These are phyloP conservation scores for Acinonyx jubatus DNA, from an alignment of 2,113 vertebrate genomes.

Conservation along the genomic window DNA sequence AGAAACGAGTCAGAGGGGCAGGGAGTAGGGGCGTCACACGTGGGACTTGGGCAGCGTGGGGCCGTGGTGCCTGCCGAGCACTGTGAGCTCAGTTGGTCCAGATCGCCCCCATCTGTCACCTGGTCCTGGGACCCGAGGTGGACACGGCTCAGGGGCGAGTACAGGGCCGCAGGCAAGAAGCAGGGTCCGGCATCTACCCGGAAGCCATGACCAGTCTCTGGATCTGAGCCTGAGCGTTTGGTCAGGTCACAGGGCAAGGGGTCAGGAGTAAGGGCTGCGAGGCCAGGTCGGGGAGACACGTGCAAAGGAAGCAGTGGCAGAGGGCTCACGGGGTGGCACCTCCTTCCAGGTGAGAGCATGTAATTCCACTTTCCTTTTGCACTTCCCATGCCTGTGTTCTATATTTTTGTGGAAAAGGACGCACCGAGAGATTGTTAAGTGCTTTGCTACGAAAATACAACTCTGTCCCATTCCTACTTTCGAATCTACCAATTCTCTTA, in stretches of 20 bases:
- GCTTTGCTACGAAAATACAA: neutral
- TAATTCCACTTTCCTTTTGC: neutral
- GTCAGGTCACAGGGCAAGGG: neutral
- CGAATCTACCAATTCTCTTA: neutral
- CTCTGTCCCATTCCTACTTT: neutral
- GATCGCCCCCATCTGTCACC: rapidly evolving
- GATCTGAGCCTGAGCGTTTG: neutral
- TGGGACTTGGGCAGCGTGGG: rapidly evolving
- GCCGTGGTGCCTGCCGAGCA: rapidly evolving
- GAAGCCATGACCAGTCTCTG: rapidly evolving
- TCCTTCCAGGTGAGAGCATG: rapidly evolving
- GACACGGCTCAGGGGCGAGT: neutral
- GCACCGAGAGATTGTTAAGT: neutral
- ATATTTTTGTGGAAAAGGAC: neutral
- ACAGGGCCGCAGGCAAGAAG: too few species aligned
- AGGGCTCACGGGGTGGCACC: neutral
- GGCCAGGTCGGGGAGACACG: rapidly evolving
- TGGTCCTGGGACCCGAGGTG: neutral
- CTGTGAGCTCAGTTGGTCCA: too few species aligned
- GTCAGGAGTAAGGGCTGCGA: neutral
- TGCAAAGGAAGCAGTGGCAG: too few species aligned
- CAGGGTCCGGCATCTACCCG: rapidly evolving
- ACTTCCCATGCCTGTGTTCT: neutral
- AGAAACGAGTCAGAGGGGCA: rapidly evolving
- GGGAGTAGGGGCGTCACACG: rapidly evolving